A percentile compares a stretch with the other conserved stretches of the same genome.
phyloP scores from a whole-genome alignment of 2,797 vertebrate species.

The Chelmon rostratus region DNA sequence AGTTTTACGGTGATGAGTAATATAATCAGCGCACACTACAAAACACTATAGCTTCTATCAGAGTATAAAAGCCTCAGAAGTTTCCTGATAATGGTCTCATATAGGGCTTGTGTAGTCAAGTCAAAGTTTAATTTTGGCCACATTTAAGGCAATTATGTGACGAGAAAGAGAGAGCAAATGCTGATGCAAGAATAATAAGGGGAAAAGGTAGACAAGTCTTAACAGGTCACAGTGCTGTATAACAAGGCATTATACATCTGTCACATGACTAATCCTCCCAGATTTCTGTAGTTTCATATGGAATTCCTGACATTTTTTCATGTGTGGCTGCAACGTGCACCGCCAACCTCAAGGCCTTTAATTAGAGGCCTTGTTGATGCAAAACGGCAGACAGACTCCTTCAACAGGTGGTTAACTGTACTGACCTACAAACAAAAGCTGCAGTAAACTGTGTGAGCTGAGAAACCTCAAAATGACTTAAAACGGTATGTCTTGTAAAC shows the following conservation, averaged over 20 bases:
- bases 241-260: conserved; percentile 63
- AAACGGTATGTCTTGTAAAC: background rate
- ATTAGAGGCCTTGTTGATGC: conserved; percentile 69
- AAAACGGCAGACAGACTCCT: conserved; percentile 47
- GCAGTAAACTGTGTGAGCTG: conserved; percentile 19
- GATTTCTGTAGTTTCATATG: conserved; percentile 68
- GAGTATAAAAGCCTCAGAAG: background rate
- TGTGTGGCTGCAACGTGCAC: conserved; percentile 58
- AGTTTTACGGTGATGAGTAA: background rate
- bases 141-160: background rate
- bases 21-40: background rate
- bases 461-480: conserved; percentile 7
- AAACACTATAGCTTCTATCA: background rate
- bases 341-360: conserved; percentile 59
- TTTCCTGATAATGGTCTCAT: background rate
- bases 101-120: background rate
- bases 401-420: conserved; percentile 59
- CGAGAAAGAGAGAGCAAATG: conserved; percentile 4
- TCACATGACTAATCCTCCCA: conserved; percentile 81
- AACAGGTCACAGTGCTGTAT: conserved; percentile 30
- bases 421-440: conserved; percentile 53
- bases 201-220: conserved; percentile 7
- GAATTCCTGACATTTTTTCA: conserved; percentile 82
- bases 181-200: background rate
- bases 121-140: background rate